Evolutionary conservation across 1,140 invertebrate species (phyloP), one percentile per base, ranked within the genome.

Genomic region (Drosophila subobscura): DNA sequence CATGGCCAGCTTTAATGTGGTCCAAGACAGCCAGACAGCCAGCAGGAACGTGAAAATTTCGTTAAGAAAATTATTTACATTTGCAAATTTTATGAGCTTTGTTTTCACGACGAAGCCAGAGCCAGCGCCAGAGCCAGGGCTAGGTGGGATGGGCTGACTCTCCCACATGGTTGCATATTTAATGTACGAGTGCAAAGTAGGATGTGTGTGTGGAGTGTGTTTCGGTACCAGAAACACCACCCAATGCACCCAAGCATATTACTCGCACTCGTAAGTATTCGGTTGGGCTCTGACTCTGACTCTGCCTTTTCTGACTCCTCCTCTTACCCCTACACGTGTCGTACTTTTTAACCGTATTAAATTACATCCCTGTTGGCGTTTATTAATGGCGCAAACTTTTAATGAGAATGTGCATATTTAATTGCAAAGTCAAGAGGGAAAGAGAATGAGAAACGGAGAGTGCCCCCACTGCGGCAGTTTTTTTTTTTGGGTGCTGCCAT

Each of bases 351-450:
- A 83, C 83, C 83, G 83, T 84, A 79, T 90, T 88, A 78, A 79
- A 88, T 88, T 67, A 83, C 88, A 90, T 90, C 88, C 83, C 88
- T 80, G 73, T 77, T 90, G 83, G 83, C 88, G 81, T 90, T 90
- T 90, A 90, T 90, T 90, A 90, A 90, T 90, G 88, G 83, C 83
- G 77, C 83, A 90, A 90, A 90, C 83, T 90, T 90, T 90, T 90
- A 90, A 90, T 90, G 88, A 90, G 88, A 90, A 90, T 90, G 88
- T 90, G 88, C 88, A 90, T 90, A 90, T 88, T 90, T 90, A 90
- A 89, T 89, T 89, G 85, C 85, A 81, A 76, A 88, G 80, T 79
- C 81, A 84, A 80, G 59, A 77, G 77, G 61, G 65, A 55, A 70
- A 79, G 57, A 84, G 57, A 56, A 41, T 25, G 4, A 23, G 12